These are phyloP conservation scores for Varanus komodoensis DNA, from an alignment of 2,113 vertebrate species.

Conservation along the genomic window DNA sequence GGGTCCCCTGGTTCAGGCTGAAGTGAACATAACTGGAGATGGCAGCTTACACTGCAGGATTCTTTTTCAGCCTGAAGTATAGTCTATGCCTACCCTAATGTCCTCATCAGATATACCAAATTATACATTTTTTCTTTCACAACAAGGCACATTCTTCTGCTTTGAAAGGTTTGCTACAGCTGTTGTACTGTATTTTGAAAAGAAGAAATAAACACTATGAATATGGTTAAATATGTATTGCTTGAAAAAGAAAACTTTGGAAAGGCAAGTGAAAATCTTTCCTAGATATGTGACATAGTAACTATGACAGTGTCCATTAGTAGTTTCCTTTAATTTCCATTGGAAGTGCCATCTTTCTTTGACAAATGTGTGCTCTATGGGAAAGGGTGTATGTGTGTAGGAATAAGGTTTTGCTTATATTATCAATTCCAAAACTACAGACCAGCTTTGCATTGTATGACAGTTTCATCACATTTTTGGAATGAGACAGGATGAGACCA, in stretches of 20 bases:
- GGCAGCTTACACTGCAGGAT: too few relatives aligned
- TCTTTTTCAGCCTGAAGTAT: too few relatives aligned
- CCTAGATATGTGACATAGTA: background rate
- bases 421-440: conserved; percentile 30
- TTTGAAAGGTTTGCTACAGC: background rate
- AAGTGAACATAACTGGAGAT: too few relatives aligned
- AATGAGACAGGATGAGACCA: background rate
- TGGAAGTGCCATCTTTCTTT: background rate
- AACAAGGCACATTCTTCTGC: background rate
- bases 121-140: background rate
- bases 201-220: background rate
- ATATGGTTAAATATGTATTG: background rate
- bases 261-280: background rate
- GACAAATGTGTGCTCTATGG: background rate
- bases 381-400: background rate
- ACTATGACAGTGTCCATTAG: background rate
- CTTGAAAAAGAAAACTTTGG: background rate
- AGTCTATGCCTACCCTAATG: too few relatives aligned
- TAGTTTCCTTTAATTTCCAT: background rate
- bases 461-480: background rate
- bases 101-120: too few relatives aligned
- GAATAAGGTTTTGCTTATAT: conserved; percentile 15
- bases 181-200: background rate
- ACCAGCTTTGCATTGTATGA: background rate
- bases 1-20: too few relatives aligned